Percentiles rank a stretch among this genome's conserved stretches.
Evolutionary conservation across 2,797 vertebrate species (phyloP).

Genomic region (Hippoglossus hippoglossus): DNA sequence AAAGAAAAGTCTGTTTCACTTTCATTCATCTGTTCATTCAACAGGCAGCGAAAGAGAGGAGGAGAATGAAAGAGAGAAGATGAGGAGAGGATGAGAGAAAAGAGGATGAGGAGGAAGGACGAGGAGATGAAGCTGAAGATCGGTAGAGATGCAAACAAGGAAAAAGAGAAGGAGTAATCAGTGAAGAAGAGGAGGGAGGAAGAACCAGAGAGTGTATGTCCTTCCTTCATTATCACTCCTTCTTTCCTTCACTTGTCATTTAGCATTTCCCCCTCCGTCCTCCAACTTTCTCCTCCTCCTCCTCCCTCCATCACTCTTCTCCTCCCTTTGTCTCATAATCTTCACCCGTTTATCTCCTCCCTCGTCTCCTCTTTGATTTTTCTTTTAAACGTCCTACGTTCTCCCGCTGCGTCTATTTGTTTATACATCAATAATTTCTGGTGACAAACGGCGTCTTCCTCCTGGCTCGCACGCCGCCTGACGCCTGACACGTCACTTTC

Average conservation of each 20-base stretch:
- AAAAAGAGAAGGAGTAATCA: too few relatives aligned
- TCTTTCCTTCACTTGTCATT: too few relatives aligned
- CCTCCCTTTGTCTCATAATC: not conserved
- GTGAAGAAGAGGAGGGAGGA: not conserved
- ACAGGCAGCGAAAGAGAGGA: constrained; percentile 31
- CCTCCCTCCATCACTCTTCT: not conserved
- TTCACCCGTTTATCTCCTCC: not conserved
- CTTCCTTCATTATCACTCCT: not conserved
- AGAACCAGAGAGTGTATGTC: not conserved
- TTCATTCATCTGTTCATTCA: constrained; percentile 35
- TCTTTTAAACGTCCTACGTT: not conserved
- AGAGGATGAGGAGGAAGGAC: not conserved
- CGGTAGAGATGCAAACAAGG: too few relatives aligned
- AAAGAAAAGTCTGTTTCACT: constrained; percentile 6
- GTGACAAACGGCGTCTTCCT: constrained; percentile 64
- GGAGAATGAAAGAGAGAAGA: not conserved
- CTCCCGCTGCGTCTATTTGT: constrained; percentile 64
- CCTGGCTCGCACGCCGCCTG: constrained; percentile 55
- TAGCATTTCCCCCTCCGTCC: constrained; percentile 9
- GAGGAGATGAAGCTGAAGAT: not conserved
- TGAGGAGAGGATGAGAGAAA: not conserved
- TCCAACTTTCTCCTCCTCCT: not conserved
- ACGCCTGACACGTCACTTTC: constrained; percentile 8
- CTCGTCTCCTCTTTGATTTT: constrained; percentile 26
- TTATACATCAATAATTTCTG: constrained; percentile 69